phyloP scores from a whole-genome alignment of 2,113 vertebrate genomes.

The Gobio gobio region DNA sequence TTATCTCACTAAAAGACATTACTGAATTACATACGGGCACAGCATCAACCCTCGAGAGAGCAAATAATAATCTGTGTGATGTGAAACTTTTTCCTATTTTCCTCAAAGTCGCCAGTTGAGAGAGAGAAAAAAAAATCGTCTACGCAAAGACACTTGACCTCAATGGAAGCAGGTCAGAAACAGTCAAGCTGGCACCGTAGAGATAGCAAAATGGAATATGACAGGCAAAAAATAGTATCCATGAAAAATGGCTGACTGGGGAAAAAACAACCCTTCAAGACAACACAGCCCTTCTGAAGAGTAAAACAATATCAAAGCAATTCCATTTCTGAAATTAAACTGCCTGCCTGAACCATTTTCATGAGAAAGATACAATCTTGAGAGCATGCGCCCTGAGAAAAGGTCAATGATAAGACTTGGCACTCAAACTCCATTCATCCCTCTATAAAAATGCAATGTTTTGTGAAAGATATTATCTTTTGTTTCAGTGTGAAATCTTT shows the following conservation, averaged over 20 bases:
- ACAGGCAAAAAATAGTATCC: constrained; percentile 44
- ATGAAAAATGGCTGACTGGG: constrained; percentile 56
- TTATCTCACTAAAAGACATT: constrained; percentile 11
- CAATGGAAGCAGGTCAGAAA: constrained; percentile 55
- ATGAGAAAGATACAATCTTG: constrained; percentile 70
- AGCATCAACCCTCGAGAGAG: constrained; percentile 21
- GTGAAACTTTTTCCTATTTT: constrained; percentile 43
- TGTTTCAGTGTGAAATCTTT: constrained; percentile 41
- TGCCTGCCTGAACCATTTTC: constrained; percentile 67
- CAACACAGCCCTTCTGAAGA: constrained; percentile 60
- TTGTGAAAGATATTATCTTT: constrained; percentile 47
- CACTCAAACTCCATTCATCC: constrained; percentile 52
- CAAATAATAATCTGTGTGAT: constrained; percentile 33
- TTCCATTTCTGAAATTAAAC: constrained; percentile 74
- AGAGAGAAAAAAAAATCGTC: not conserved
- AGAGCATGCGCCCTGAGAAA: constrained; percentile 62
- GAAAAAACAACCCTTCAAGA: constrained; percentile 58
- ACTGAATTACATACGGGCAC: constrained; percentile 44
- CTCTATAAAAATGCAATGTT: constrained; percentile 19
- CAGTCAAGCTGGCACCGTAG: constrained; percentile 55
- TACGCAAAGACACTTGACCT: constrained; percentile 44
- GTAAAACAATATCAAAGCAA: constrained; percentile 75
- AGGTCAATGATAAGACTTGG: constrained; percentile 71
- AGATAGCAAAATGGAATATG: constrained; percentile 62
- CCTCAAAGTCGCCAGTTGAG: constrained; percentile 36